phyloP scores from a whole-genome alignment of 2,888 invertebrate genomes.

The Diaprepes abbreviatus region DNA sequence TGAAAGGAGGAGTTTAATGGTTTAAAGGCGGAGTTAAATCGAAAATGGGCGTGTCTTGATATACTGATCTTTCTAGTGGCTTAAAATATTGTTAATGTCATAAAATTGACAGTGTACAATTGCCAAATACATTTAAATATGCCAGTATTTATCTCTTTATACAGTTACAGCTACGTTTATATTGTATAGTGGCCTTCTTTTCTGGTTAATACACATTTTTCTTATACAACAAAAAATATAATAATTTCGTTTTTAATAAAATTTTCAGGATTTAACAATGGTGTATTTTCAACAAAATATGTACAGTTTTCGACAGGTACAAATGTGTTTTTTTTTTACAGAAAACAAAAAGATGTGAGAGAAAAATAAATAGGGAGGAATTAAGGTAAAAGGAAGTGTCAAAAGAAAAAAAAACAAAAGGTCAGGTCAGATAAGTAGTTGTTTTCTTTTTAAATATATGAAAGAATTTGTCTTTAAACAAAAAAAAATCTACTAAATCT shows the following conservation, averaged over 20 bases:
- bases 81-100: conserved; percentile 11
- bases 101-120: not conserved
- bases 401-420: conserved; percentile 39
- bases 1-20: not conserved
- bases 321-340: conserved; percentile 14
- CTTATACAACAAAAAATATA: conserved; percentile 34
- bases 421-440: conserved; percentile 35
- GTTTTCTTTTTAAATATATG: conserved; percentile 37
- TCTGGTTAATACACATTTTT: conserved; percentile 7
- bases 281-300: conserved; percentile 42
- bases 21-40: not conserved
- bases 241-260: conserved; percentile 26
- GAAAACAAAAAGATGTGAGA: conserved; percentile 1
- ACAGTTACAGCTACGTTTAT: conserved; percentile 3
- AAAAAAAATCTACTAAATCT: conserved; percentile 35
- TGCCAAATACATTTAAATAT: conserved; percentile 3
- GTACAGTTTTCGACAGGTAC: conserved; percentile 41
- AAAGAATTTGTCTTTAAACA: conserved; percentile 17
- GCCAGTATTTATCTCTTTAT: not conserved
- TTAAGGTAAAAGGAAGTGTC: not conserved
- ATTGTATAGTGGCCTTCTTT: conserved; percentile 14
- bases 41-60: conserved; percentile 3
- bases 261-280: conserved; percentile 36
- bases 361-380: not conserved
- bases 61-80: not conserved